Base-by-base conservation (phyloP, 1,140 invertebrate genomes). In the Drosophila micromelanica region DNA sequence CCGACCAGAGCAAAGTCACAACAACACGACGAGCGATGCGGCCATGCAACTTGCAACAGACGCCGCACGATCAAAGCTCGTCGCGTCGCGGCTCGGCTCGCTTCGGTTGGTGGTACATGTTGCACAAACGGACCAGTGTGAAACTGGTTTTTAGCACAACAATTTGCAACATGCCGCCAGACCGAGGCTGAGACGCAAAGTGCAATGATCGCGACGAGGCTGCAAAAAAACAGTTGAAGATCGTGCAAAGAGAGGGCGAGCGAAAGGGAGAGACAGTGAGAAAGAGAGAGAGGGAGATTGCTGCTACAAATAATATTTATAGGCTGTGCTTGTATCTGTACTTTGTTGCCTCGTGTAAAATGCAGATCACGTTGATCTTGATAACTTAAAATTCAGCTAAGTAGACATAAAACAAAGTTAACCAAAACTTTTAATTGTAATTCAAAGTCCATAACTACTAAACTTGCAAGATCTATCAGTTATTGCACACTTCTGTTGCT, bases 131-230 rank as follows among this genome's bases (percentile, higher is more conserved):
- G 20, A 69, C 13, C 20, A 42, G 43, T 59, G 51, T 51, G 20
- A 82, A 87, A 86, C 82, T 76, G 84, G 82, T 23, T 86, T 86
- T 78, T 55, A 60, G 42, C 55, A 72, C 30, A 67, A 77, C 76
- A 82, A 86, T 86, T 86, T 86, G 82, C 82, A 82, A 86, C 82
- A 75, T 80, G 75, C 68, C 57, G 72, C 45, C 20, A 37, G 40
- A 76, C 79, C 52, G 43, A 48, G 42, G 13, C 45, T 12, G 57
- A 57, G 67, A 71, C 81, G 81, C 75, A 86, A 86, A 86, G 82
- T 86, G 82, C 84, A 86, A 86, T 86, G 84, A 86, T 78, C 82
- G 82, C 75, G 72, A 61, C 67, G 73, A 84, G 81, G 65, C 78
- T 70, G 81, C 73, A 60, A 59, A 84, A 59, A 84, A 60, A 38